phyloP scores from a whole-genome alignment of 1,140 invertebrate genomes.

The Pachypsylla venusta region DNA sequence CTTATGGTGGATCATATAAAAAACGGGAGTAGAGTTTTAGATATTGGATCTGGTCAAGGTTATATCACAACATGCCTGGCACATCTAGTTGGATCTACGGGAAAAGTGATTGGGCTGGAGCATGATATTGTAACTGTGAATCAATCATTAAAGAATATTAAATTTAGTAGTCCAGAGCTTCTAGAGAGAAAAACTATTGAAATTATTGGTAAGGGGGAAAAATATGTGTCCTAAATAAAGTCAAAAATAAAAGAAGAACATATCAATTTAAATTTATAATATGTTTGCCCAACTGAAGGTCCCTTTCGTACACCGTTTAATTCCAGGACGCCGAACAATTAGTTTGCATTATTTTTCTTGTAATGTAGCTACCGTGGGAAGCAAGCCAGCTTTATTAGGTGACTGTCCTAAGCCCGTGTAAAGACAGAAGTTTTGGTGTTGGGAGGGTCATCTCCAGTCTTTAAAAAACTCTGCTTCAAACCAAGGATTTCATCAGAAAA shows the following conservation, averaged over 20 bases:
- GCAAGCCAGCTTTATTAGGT: too few species aligned
- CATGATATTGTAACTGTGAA: slow-evolving; percentile 35
- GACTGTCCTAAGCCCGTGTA: too few species aligned
- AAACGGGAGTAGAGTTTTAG: slow-evolving; percentile 64
- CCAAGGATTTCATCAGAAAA: too few species aligned
- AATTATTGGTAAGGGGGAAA: not conserved
- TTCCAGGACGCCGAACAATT: too few species aligned
- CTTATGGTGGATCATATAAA: slow-evolving; percentile 64
- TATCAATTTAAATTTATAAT: too few species aligned
- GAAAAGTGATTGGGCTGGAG: slow-evolving; percentile 78
- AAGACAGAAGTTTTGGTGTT: too few species aligned
- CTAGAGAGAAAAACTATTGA: not conserved
- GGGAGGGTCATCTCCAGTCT: too few species aligned
- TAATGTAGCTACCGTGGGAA: too few species aligned
- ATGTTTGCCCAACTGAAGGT: too few species aligned
- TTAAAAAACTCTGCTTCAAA: too few species aligned
- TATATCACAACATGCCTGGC: slow-evolving; percentile 94
- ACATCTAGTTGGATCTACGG: slow-evolving; percentile 61
- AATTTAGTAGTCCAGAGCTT: not conserved
- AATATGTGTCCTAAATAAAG: not conserved
- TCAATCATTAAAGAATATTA: not conserved
- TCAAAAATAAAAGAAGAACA: not conserved
- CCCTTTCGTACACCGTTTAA: too few species aligned
- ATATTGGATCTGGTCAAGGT: slow-evolving; percentile 91
- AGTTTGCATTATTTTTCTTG: too few species aligned